These are phyloP conservation scores for Elmis aenea DNA, from an alignment of 2,888 invertebrate genomes.

Conservation along the genomic window DNA sequence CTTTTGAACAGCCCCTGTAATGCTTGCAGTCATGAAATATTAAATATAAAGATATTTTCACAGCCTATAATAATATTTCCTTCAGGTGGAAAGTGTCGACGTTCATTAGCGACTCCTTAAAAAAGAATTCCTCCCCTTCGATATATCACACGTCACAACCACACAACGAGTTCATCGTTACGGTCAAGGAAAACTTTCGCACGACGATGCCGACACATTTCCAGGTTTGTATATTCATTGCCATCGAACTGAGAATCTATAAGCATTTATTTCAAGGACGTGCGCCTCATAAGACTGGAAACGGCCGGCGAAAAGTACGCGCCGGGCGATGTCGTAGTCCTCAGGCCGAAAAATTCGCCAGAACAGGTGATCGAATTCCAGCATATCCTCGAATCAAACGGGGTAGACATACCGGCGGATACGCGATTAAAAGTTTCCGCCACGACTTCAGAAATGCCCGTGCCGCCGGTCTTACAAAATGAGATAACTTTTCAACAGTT, in stretches of 20 bases:
- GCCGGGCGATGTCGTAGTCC: constrained; percentile 87
- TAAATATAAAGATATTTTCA: no score
- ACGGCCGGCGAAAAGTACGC: constrained; percentile 57
- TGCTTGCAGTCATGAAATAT: no score
- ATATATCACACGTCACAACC: no score
- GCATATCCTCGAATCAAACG: constrained; percentile 56
- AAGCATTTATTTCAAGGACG: constrained; percentile 66
- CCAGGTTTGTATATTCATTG: constrained; percentile 52
- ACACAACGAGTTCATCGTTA: no score
- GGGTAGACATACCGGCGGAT: constrained; percentile 54
- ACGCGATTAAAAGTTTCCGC: constrained; percentile 56
- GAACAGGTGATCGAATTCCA: constrained; percentile 73
- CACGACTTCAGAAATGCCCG: constrained; percentile 60
- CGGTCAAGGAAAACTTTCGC: constrained; percentile 55
- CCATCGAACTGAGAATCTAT: constrained; percentile 6
- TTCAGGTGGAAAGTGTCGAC: no score
- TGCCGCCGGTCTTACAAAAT: constrained; percentile 59
- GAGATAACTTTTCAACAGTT: constrained; percentile 64
- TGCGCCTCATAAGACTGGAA: constrained; percentile 71
- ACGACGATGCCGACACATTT: constrained; percentile 77
- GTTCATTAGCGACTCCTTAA: no score
- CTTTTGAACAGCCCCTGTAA: no score
- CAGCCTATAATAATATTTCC: no score
- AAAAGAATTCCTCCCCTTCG: no score
- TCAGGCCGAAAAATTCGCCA: constrained; percentile 75